A percentile compares a stretch with the other conserved stretches of the same genome.
phyloP scores from a whole-genome alignment of 2,113 vertebrate species.

The Rhodinocichla rosea region DNA sequence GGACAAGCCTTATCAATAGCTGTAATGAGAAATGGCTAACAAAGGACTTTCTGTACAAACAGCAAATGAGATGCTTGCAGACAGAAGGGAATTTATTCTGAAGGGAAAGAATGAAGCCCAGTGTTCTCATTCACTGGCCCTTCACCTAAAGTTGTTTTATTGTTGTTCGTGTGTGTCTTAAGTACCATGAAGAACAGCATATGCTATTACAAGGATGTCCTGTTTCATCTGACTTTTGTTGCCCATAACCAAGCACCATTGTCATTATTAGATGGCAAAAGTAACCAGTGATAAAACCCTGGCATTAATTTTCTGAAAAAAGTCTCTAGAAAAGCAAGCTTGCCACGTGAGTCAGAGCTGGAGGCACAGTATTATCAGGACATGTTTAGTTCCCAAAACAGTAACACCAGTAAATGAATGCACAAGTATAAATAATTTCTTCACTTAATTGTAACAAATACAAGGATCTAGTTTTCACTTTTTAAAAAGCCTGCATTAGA shows the following conservation, averaged over 20 bases:
- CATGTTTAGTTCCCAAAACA: conserved; percentile 41
- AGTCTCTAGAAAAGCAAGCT: conserved; percentile 50
- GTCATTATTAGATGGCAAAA: conserved; percentile 56
- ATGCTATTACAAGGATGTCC: conserved; percentile 55
- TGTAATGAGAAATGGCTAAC: conserved; percentile 54
- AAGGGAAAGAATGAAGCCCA: conserved; percentile 62
- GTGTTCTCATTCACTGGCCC: conserved; percentile 56
- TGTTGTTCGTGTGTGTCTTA: conserved; percentile 62
- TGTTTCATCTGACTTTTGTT: conserved; percentile 64
- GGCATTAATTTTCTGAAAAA: conserved; percentile 34
- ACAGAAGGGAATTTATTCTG: conserved; percentile 69
- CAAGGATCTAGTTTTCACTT: conserved; percentile 57
- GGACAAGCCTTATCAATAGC: conserved; percentile 60
- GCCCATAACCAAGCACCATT: conserved; percentile 25
- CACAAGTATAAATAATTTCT: conserved; percentile 51
- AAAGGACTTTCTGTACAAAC: conserved; percentile 58
- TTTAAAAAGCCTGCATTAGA: background rate
- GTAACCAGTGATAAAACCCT: conserved; percentile 52
- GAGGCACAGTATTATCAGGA: conserved; percentile 35
- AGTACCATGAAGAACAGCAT: conserved; percentile 63
- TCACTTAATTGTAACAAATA: conserved; percentile 51
- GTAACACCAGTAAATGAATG: conserved; percentile 44
- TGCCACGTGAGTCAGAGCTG: conserved; percentile 52
- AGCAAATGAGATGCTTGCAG: conserved; percentile 44
- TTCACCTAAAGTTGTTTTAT: conserved; percentile 67